A percentile compares a stretch with the other conserved stretches of the same genome.
phyloP scores from a whole-genome alignment of 2,113 vertebrate species.

The Lutjanus erythropterus region DNA sequence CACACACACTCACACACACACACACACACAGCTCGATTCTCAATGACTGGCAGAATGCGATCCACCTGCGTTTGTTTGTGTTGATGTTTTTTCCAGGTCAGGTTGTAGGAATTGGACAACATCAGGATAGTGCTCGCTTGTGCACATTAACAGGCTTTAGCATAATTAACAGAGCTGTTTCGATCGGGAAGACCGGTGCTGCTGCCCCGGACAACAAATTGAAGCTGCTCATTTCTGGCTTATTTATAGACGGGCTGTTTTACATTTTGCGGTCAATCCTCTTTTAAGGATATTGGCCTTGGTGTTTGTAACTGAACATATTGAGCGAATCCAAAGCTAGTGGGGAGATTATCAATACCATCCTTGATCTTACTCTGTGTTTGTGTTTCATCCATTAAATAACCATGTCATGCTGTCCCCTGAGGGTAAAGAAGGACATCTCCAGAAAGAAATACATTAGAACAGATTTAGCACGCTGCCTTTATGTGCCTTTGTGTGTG shows the following conservation, averaged over 20 bases:
- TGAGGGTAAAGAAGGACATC: constrained; percentile 48
- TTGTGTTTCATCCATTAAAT: constrained; percentile 82
- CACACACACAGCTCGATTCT: constrained; percentile 30
- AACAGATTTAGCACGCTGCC: constrained; percentile 14
- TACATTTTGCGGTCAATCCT: constrained; percentile 82
- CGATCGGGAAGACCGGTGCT: constrained; percentile 63
- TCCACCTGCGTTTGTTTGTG: constrained; percentile 60
- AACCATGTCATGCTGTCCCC: constrained; percentile 72
- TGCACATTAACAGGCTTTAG: constrained; percentile 74
- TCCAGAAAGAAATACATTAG: constrained; percentile 42
- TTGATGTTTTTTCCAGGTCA: constrained; percentile 50
- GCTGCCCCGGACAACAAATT: constrained; percentile 75
- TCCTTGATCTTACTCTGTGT: constrained; percentile 79
- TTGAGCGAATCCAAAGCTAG: constrained; percentile 76
- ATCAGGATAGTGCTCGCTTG: constrained; percentile 45
- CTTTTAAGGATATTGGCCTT: constrained; percentile 83
- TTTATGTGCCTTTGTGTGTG: constrained; percentile 23
- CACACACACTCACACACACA: constrained; percentile 40
- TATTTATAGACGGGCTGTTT: constrained; percentile 85
- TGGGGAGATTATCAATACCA: constrained; percentile 78
- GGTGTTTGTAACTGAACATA: constrained; percentile 81
- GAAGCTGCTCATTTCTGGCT: constrained; percentile 79
- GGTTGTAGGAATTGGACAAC: constrained; percentile 46
- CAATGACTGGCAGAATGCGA: constrained; percentile 64
- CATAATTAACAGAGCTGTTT: constrained; percentile 82